phyloP scores from a whole-genome alignment of 2,888 invertebrate genomes.

The Exocentrus adspersus region DNA sequence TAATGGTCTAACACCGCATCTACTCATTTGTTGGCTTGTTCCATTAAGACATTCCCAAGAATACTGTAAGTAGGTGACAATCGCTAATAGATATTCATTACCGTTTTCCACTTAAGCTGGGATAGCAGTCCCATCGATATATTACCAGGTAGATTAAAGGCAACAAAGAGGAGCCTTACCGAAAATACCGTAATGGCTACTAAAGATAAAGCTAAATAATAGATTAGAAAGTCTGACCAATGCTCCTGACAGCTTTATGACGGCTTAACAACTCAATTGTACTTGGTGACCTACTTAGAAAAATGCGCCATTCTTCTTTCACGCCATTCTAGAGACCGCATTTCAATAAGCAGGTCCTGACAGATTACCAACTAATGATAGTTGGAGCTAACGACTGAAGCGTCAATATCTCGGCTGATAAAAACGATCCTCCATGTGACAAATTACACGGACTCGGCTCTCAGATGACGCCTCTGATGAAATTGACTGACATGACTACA shows the following conservation, averaged over 20 bases:
- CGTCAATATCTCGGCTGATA: slow-evolving; percentile 30
- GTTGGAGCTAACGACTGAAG: slow-evolving; percentile 29
- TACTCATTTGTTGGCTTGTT: background rate
- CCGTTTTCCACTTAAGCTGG: slow-evolving; percentile 3
- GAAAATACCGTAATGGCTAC: slow-evolving; percentile 8
- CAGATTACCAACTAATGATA: slow-evolving; percentile 43
- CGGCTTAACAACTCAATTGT: slow-evolving; percentile 40
- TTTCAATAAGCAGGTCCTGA: slow-evolving; percentile 34
- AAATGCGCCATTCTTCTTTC: slow-evolving; percentile 31
- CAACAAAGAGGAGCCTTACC: slow-evolving; percentile 10
- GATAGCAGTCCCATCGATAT: background rate
- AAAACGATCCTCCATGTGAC: slow-evolving; percentile 31
- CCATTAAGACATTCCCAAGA: background rate
- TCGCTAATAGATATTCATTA: slow-evolving; percentile 15
- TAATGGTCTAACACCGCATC: background rate
- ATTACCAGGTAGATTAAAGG: slow-evolving; percentile 8
- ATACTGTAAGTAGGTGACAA: background rate
- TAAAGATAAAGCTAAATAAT: slow-evolving; percentile 13
- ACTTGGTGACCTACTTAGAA: slow-evolving; percentile 39
- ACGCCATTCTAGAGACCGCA: slow-evolving; percentile 25
- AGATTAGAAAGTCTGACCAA: slow-evolving; percentile 23
- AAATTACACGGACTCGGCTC: slow-evolving; percentile 30
- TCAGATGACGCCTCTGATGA: slow-evolving; percentile 28
- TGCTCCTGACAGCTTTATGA: slow-evolving; percentile 43
- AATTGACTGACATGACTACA: slow-evolving; percentile 34